phyloP scores from a whole-genome alignment of 2,797 vertebrate genomes.

The Rhabdophis nuchalis region DNA sequence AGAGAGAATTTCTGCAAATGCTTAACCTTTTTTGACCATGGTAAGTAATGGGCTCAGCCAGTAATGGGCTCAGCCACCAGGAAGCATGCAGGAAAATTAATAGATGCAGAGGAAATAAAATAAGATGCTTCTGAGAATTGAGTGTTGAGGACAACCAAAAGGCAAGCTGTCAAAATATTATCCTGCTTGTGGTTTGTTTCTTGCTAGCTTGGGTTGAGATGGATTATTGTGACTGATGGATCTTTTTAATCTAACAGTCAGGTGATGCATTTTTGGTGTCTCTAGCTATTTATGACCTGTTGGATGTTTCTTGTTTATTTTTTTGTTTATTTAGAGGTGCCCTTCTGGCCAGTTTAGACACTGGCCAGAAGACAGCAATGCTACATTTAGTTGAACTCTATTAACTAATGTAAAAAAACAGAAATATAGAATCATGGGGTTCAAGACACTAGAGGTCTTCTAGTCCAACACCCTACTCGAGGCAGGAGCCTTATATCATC shows the following conservation, averaged over 20 bases:
- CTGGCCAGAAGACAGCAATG: background rate
- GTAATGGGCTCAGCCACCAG: too few relatives aligned
- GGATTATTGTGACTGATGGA: background rate
- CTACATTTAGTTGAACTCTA: background rate
- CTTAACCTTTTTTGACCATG: background rate
- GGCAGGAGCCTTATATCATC: background rate
- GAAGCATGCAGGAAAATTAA: background rate
- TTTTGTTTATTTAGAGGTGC: conserved; percentile 2
- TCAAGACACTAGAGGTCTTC: background rate
- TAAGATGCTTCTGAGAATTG: background rate
- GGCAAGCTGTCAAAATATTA: background rate
- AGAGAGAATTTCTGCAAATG: background rate
- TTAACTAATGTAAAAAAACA: background rate
- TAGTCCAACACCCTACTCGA: background rate
- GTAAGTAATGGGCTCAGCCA: background rate
- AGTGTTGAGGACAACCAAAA: background rate
- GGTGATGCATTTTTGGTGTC: background rate
- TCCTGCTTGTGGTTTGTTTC: background rate
- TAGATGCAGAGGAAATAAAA: background rate
- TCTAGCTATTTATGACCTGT: conserved; percentile 4
- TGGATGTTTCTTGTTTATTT: background rate
- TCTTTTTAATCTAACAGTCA: background rate
- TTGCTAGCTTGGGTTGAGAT: background rate
- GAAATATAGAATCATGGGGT: background rate
- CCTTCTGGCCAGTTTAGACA: background rate